These are phyloP conservation scores for Perodicticus potto DNA, from an alignment of 2,797 vertebrate genomes.

Conservation along the genomic window DNA sequence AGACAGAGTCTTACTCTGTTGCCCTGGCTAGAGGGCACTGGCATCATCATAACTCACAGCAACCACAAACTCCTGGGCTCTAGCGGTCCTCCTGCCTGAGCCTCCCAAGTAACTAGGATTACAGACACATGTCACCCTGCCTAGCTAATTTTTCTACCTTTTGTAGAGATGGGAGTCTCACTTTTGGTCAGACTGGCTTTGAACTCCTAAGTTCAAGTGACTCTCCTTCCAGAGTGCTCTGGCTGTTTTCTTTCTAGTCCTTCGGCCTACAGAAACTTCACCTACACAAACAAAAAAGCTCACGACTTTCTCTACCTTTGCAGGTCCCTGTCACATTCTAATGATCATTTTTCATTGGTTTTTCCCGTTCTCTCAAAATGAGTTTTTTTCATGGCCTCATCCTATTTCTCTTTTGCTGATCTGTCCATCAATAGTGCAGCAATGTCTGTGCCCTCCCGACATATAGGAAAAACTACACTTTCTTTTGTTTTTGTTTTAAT, in stretches of 20 bases:
- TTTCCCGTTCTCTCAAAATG: background rate
- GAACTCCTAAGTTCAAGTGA: background rate
- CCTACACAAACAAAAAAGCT: background rate
- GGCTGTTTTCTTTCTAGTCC: slow-evolving; percentile 8
- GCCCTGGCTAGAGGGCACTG: no score
- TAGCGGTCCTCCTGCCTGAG: no score
- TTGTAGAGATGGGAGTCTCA: no score
- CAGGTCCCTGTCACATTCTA: background rate
- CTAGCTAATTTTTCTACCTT: no score
- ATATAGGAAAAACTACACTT: background rate
- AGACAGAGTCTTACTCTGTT: no score
- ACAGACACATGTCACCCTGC: no score
- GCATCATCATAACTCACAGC: no score
- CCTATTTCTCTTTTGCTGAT: background rate
- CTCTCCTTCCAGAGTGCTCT: background rate
- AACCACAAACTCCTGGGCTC: no score
- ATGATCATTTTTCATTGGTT: background rate
- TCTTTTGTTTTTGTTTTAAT: slow-evolving; percentile 31
- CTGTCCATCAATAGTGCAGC: background rate
- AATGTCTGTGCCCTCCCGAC: background rate
- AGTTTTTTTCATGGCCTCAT: background rate
- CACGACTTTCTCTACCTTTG: background rate
- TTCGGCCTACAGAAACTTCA: background rate
- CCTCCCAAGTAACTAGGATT: no score
- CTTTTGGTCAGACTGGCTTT: no score